Evolutionary conservation across 2,113 vertebrate genomes (phyloP).

Genomic region (Chlorodrepanis virens): DNA sequence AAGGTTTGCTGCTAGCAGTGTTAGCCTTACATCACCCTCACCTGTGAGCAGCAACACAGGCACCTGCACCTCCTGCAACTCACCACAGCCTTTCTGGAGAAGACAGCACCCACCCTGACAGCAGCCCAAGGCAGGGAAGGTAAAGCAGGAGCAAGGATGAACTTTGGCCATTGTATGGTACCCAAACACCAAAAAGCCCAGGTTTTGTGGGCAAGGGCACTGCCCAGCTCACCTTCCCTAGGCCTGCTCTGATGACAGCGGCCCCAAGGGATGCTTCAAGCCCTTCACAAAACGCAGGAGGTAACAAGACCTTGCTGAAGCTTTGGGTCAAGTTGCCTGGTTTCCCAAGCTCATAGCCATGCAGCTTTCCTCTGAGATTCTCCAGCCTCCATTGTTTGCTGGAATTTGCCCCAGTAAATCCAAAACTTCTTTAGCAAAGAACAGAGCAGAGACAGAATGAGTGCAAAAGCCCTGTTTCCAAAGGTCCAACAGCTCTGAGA

Average conservation of each 20-base stretch:
- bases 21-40: background rate
- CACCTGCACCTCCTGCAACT: background rate
- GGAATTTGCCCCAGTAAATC: background rate
- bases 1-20: rapidly evolving
- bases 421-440: background rate
- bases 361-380: background rate
- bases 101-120: background rate
- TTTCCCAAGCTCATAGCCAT: background rate
- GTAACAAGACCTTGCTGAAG: background rate
- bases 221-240: background rate
- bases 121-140: background rate
- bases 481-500: background rate
- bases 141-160: background rate
- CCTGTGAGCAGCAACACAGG: background rate
- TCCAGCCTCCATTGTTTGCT: background rate
- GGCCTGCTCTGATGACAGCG: background rate
- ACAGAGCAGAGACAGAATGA: background rate
- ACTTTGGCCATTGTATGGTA: rapidly evolving
- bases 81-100: rapidly evolving
- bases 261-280: background rate
- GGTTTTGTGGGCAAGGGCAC: background rate
- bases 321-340: background rate
- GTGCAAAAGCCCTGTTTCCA: background rate
- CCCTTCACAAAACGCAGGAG: background rate
- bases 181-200: rapidly evolving